Percentiles rank a stretch among this genome's conserved stretches.
Conservation (phyloP, 2,797 vertebrate species). For the Pelochelys cantorii region DNA sequence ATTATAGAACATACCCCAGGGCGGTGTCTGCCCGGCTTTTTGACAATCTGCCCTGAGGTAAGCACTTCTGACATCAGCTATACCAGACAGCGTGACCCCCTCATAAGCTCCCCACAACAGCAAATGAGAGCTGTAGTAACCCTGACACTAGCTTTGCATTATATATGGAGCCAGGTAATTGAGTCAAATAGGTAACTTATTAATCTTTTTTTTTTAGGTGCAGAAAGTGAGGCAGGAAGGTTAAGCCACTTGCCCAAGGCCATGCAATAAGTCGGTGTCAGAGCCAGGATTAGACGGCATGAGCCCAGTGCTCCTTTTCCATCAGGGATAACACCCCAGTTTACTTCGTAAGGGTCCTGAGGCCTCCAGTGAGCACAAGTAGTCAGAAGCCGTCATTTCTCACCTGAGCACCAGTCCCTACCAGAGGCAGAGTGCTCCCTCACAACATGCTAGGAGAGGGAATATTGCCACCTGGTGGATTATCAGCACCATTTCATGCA, state of each 20-base stretch:
- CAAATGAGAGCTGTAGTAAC: not conserved
- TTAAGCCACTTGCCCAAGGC: not conserved
- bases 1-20: too few species aligned
- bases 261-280: not conserved
- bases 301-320: not conserved
- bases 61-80: too few species aligned
- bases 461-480: not conserved
- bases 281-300: not conserved
- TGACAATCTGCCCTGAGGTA: too few species aligned
- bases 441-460: not conserved
- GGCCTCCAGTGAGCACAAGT: too few species aligned
- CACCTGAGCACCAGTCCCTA: rapidly evolving
- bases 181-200: too few species aligned
- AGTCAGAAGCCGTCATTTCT: rapidly evolving
- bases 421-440: rapidly evolving
- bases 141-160: not conserved
- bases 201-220: not conserved
- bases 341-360: not conserved
- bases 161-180: not conserved
- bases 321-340: too few species aligned
- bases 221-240: not conserved
- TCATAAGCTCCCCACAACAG: too few species aligned
- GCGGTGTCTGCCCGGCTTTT: too few species aligned
- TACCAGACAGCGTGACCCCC: too few species aligned
- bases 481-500: not conserved